phyloP scores from a whole-genome alignment of 2,797 vertebrate genomes.

The Pteronotus mesoamericanus region DNA sequence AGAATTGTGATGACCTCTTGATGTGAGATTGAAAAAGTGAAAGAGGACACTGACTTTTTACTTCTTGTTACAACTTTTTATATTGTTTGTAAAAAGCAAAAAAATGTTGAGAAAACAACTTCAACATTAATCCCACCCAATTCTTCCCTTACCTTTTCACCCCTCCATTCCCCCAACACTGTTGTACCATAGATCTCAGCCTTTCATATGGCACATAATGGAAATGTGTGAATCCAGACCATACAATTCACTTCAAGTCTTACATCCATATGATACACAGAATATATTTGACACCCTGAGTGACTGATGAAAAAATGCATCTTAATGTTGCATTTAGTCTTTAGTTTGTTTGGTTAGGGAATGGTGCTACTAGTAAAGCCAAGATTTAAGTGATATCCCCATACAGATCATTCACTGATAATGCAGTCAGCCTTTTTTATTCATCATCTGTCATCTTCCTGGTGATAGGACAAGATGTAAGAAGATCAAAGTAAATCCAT shows the following conservation, averaged over 20 bases:
- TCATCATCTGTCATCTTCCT: slow-evolving; percentile 8
- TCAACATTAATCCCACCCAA: neutral
- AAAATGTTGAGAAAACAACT: neutral
- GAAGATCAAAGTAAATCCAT: neutral
- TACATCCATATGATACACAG: neutral
- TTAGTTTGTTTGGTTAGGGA: neutral
- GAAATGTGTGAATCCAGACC: neutral
- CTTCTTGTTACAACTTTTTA: neutral
- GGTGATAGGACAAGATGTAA: neutral
- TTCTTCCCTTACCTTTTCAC: slow-evolving; percentile 47
- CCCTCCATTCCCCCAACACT: neutral
- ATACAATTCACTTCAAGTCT: neutral
- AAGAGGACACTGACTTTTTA: neutral
- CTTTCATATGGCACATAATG: neutral
- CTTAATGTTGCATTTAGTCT: slow-evolving; percentile 9
- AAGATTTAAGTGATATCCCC: neutral
- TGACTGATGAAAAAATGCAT: neutral
- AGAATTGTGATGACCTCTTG: slow-evolving; percentile 6
- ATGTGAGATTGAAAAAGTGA: neutral
- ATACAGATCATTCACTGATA: neutral
- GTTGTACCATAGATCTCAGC: neutral
- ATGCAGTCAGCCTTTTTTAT: neutral
- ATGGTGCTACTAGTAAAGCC: neutral
- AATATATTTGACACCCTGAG: neutral
- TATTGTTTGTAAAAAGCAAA: slow-evolving; percentile 31